Conservation (phyloP, 2,888 invertebrate species). For the Myathropa florea region DNA sequence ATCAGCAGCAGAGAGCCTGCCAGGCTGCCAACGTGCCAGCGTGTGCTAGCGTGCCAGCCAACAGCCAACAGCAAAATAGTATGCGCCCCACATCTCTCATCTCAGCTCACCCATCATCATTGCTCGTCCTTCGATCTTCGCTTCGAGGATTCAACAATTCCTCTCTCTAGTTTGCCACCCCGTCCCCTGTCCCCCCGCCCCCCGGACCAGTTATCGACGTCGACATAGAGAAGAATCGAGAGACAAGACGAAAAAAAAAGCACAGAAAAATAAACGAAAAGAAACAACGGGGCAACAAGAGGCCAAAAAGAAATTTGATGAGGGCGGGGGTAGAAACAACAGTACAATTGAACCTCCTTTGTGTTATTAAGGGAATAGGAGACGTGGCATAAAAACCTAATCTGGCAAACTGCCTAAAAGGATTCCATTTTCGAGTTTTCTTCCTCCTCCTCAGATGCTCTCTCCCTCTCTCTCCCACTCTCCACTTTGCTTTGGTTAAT, state of each 20-base stretch:
- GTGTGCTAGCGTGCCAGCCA: not conserved
- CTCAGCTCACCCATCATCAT: constrained; percentile 41
- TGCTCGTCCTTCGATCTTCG: constrained; percentile 58
- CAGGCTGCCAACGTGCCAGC: not conserved
- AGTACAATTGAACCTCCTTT: constrained; percentile 70
- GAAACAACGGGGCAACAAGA: constrained; percentile 1
- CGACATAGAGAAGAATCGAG: constrained; percentile 1
- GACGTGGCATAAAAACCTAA: constrained; percentile 70
- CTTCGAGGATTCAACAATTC: constrained; percentile 64
- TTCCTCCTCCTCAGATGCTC: constrained; percentile 9
- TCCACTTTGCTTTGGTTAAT: not conserved
- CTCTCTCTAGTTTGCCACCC: constrained; percentile 18
- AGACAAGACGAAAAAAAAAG: not conserved
- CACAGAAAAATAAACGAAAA: constrained; percentile 19
- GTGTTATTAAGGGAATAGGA: constrained; percentile 70
- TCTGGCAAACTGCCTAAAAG: constrained; percentile 71
- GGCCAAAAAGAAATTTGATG: constrained; percentile 43
- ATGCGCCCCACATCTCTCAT: not conserved
- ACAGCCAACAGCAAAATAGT: not conserved
- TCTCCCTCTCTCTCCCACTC: not conserved
- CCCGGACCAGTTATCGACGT: constrained; percentile 1
- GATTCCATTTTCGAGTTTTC: constrained; percentile 54
- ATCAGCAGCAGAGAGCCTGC: not conserved
- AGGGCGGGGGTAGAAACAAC: constrained; percentile 63
- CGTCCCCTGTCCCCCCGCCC: too few relatives aligned